These are phyloP conservation scores for Boloria euphrosyne DNA, from an alignment of 2,888 invertebrate genomes.

Conservation along the genomic window DNA sequence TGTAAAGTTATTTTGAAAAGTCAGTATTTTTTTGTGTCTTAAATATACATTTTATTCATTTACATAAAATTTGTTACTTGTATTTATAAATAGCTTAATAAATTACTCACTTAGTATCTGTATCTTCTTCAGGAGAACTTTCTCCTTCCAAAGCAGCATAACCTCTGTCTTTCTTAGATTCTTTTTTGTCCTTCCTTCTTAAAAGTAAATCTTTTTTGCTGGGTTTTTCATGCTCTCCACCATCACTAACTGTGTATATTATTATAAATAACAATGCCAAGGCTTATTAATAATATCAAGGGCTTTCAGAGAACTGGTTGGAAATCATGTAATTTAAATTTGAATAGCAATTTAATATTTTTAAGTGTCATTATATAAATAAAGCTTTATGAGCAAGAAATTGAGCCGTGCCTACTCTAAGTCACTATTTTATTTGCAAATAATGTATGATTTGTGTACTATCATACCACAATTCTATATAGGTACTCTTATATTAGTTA, in stretches of 20 bases:
- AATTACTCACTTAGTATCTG: conserved; percentile 87
- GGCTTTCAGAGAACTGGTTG: neutral
- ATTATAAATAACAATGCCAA: neutral
- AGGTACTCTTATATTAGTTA: too few species aligned
- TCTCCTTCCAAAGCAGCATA: conserved; percentile 96
- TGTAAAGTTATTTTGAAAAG: neutral
- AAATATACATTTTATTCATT: neutral
- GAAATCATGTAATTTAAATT: neutral
- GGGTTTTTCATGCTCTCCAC: conserved; percentile 89
- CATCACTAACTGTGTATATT: conserved; percentile 88
- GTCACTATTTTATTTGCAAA: too few species aligned
- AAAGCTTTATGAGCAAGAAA: too few species aligned
- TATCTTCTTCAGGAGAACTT: conserved; percentile 94
- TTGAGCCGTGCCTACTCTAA: too few species aligned
- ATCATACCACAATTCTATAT: too few species aligned
- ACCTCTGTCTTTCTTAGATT: conserved; percentile 90
- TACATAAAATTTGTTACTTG: neutral
- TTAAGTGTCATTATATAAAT: too few species aligned
- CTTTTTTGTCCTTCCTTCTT: conserved; percentile 92
- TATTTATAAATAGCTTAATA: neutral
- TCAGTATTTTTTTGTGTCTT: neutral
- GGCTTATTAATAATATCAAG: neutral
- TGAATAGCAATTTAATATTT: too few species aligned
- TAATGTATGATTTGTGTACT: too few species aligned
- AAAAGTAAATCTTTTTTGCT: conserved; percentile 91